Evolutionary conservation across 2,888 invertebrate genomes (phyloP).

Genomic region (Agrochola circellaris): DNA sequence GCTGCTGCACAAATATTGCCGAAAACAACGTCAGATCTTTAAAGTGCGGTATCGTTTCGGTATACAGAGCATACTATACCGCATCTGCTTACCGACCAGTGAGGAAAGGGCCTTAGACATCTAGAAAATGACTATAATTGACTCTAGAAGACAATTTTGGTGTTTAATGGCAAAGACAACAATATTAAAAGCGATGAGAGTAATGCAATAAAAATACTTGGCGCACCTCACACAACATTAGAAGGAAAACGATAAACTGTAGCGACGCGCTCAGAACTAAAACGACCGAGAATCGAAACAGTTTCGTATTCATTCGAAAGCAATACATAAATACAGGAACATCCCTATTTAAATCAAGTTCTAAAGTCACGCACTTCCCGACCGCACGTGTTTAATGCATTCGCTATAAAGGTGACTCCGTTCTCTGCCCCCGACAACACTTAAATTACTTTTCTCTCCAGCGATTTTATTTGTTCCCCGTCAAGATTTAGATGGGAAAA

Average conservation of each 20-base stretch:
- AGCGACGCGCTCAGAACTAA: background rate
- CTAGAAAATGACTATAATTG: background rate
- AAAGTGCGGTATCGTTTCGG: no score
- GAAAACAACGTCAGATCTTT: no score
- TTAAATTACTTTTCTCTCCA: conserved; percentile 74
- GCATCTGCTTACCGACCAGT: no score
- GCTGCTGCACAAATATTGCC: no score
- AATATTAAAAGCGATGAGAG: background rate
- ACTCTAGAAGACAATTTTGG: no score
- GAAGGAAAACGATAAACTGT: conserved; percentile 22
- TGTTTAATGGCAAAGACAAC: background rate
- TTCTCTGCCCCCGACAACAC: conserved; percentile 71
- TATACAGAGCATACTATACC: no score
- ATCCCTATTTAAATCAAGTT: conserved; percentile 46
- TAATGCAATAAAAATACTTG: background rate
- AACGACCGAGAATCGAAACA: conserved; percentile 21
- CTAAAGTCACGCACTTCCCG: conserved; percentile 64
- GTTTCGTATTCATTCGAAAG: conserved; percentile 24
- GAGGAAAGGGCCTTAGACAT: no score
- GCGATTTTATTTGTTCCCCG: conserved; percentile 67
- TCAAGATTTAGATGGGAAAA: conserved; percentile 66
- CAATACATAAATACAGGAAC: conserved; percentile 38
- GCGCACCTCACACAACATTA: background rate
- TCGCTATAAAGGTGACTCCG: conserved; percentile 70
- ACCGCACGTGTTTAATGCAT: conserved; percentile 74